phyloP scores from a whole-genome alignment of 2,113 vertebrate genomes.

The Bubo bubo region DNA sequence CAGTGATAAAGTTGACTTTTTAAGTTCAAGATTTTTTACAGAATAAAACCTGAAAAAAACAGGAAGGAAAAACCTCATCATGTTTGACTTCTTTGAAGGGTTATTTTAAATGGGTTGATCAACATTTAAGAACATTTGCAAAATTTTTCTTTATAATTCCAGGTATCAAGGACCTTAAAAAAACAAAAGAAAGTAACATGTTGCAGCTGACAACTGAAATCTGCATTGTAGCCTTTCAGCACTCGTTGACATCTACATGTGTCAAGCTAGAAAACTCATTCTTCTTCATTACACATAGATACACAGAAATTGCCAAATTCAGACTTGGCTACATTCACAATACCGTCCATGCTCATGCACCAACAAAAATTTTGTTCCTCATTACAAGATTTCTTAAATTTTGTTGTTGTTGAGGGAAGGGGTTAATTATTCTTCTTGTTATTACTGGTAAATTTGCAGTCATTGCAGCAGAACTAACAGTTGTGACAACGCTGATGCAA shows the following conservation, averaged over 20 bases:
- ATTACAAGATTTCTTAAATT: not conserved
- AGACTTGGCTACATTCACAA: not conserved
- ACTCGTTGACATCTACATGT: not conserved
- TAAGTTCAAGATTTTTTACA: not conserved
- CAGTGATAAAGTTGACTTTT: not conserved
- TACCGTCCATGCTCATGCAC: not conserved
- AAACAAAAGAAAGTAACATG: not conserved
- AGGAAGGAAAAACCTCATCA: not conserved
- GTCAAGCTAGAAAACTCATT: not conserved
- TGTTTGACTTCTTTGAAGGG: not conserved
- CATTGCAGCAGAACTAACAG: not conserved
- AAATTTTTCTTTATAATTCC: not conserved
- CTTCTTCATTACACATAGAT: not conserved
- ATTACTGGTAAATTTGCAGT: not conserved
- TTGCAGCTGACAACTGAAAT: not conserved
- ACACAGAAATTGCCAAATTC: not conserved
- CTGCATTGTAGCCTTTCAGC: not conserved
- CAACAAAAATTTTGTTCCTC: not conserved
- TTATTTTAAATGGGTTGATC: not conserved
- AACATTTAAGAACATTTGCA: not conserved
- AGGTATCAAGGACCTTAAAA: not conserved
- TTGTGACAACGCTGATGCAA: not conserved
- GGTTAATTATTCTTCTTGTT: not conserved
- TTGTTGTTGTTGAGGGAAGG: not conserved
- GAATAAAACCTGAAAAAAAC: not conserved